A percentile compares a stretch with the other conserved stretches of the same genome.
phyloP scores from a whole-genome alignment of 2,797 vertebrate genomes.

The Margarornis squamiger region DNA sequence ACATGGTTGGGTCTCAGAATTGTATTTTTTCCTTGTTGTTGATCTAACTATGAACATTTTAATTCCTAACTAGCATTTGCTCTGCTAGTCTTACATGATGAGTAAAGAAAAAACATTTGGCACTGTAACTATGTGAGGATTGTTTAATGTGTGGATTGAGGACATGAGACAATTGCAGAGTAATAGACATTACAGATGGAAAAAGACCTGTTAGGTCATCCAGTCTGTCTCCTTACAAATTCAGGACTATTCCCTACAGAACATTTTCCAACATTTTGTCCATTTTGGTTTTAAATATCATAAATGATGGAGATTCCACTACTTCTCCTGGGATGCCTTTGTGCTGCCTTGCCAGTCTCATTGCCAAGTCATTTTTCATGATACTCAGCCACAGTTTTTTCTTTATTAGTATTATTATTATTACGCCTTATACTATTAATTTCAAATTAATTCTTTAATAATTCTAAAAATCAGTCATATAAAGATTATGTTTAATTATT shows the following conservation, averaged over 20 bases:
- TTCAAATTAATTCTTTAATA: not conserved
- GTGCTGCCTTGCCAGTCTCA: not conserved
- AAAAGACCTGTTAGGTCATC: constrained; percentile 41
- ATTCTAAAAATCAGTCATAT: not conserved
- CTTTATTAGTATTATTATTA: not conserved
- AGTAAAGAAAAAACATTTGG: constrained; percentile 41
- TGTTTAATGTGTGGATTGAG: constrained; percentile 41
- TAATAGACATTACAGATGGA: constrained; percentile 45
- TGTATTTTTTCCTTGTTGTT: not conserved
- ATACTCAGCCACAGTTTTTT: not conserved
- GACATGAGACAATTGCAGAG: constrained; percentile 29
- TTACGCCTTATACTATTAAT: not conserved
- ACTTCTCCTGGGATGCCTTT: not conserved
- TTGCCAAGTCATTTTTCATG: not conserved
- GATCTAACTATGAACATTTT: constrained; percentile 6
- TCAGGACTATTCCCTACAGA: constrained; percentile 9
- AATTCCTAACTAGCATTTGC: constrained; percentile 10
- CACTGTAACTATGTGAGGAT: not conserved
- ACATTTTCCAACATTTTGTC: constrained; percentile 31
- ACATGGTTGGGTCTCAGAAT: not conserved
- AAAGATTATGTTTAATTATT: not conserved
- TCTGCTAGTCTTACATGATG: constrained; percentile 38
- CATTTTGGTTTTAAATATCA: constrained; percentile 38
- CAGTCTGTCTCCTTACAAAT: constrained; percentile 38
- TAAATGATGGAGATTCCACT: constrained; percentile 22